Conservation (phyloP, 2,888 invertebrate species). For the Tetragnatha montana region DNA sequence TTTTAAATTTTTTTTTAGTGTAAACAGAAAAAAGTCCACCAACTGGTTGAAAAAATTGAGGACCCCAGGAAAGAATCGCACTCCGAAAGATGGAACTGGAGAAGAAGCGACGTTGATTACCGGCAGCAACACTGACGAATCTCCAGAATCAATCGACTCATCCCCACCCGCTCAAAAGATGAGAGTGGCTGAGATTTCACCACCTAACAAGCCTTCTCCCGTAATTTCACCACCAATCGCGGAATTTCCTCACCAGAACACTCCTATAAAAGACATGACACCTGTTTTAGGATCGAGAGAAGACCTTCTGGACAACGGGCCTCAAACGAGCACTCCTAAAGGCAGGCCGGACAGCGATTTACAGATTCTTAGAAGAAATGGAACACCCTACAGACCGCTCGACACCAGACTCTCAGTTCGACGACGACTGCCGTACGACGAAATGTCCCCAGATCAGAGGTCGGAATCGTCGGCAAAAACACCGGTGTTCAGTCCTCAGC, state of each 20-base stretch:
- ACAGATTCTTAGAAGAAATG: conserved; percentile 2
- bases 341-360: not conserved
- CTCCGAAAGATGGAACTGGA: conserved; percentile 31
- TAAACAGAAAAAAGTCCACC: conserved; percentile 47
- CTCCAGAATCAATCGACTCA: conserved; percentile 16
- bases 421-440: conserved; percentile 48
- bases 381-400: conserved; percentile 50
- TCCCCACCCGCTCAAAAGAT: not conserved
- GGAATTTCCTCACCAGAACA: not conserved
- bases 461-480: not conserved
- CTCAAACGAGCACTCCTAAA: conserved; percentile 65
- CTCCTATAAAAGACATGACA: conserved; percentile 4
- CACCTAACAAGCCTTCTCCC: not conserved
- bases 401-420: conserved; percentile 48
- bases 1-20: not conserved
- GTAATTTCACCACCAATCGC: not conserved
- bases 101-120: conserved; percentile 45
- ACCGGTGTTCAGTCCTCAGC: conserved; percentile 16
- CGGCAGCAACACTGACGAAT: conserved; percentile 27
- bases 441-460: conserved; percentile 26
- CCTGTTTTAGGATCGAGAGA: conserved; percentile 18
- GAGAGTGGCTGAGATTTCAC: not conserved
- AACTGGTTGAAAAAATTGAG: conserved; percentile 53
- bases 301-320: conserved; percentile 29
- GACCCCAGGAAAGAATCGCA: conserved; percentile 37